These are phyloP conservation scores for Cyphomyrus plagiostoma DNA, from an alignment of 2,113 vertebrate genomes.

Conservation along the genomic window DNA sequence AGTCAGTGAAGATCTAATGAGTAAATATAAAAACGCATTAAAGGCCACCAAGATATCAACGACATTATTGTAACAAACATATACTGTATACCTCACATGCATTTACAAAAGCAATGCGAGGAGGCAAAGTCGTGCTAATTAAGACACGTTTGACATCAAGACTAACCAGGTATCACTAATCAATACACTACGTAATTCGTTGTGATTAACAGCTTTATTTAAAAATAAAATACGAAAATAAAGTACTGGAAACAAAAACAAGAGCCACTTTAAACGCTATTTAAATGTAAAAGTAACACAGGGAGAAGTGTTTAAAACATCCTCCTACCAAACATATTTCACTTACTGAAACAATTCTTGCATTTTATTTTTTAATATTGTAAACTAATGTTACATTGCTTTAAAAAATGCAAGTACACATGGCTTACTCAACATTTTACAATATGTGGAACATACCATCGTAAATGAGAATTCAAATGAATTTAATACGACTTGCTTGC, in stretches of 20 bases:
- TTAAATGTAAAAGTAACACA: not conserved
- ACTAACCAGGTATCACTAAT: not conserved
- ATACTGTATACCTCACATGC: not conserved
- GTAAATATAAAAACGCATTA: not conserved
- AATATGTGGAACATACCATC: not conserved
- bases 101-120: not conserved
- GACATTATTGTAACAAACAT: not conserved
- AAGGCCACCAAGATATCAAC: not conserved
- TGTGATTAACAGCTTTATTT: slow-evolving; percentile 1
- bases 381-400: slow-evolving; percentile 1
- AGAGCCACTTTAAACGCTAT: not conserved
- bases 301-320: not conserved
- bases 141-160: not conserved
- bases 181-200: not conserved
- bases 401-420: not conserved
- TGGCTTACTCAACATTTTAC: not conserved
- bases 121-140: not conserved
- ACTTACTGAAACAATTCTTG: not conserved
- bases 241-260: not conserved
- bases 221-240: slow-evolving; percentile 9
- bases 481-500: not conserved
- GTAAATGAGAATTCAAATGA: not conserved
- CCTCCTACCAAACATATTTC: not conserved
- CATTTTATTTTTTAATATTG: not conserved
- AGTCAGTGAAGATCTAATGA: not conserved